Conservation (phyloP, 2,888 invertebrate genomes). For the Cetonia aurata region DNA sequence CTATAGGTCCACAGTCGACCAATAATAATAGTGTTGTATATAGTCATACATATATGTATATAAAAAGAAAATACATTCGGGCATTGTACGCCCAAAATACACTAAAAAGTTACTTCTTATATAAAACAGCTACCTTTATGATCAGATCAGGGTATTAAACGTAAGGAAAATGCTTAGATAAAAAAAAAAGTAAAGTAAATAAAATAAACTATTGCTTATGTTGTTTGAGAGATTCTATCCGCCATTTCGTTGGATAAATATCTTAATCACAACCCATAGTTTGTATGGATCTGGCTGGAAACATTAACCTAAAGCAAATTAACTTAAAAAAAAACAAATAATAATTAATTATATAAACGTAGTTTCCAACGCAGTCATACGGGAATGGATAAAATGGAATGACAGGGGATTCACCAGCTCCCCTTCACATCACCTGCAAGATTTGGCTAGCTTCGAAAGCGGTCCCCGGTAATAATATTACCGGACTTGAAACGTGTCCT, state of each 20-base stretch:
- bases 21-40: neutral
- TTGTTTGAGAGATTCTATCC: conserved; percentile 37
- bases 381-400: conserved; percentile 49
- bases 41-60: conserved; percentile 3
- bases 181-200: conserved; percentile 43
- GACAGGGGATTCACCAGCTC: conserved; percentile 18
- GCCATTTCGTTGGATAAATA: conserved; percentile 19
- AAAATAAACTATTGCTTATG: conserved; percentile 58
- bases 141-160: no score
- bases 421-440: conserved; percentile 76
- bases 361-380: conserved; percentile 48
- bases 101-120: conserved; percentile 8
- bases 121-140: conserved; percentile 5
- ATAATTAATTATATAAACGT: conserved; percentile 49
- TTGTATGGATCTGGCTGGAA: conserved; percentile 47
- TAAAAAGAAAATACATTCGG: conserved; percentile 22
- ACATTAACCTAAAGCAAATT: conserved; percentile 44
- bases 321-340: conserved; percentile 45
- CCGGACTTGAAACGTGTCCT: conserved; percentile 89
- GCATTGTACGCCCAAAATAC: conserved; percentile 23
- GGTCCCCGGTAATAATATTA: conserved; percentile 89
- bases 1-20: conserved; percentile 56
- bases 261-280: conserved; percentile 53
- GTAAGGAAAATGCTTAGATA: conserved; percentile 40
- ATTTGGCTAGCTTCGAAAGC: conserved; percentile 94